phyloP scores from a whole-genome alignment of 2,888 invertebrate species.

The Hermaeophaga mercurialis region DNA sequence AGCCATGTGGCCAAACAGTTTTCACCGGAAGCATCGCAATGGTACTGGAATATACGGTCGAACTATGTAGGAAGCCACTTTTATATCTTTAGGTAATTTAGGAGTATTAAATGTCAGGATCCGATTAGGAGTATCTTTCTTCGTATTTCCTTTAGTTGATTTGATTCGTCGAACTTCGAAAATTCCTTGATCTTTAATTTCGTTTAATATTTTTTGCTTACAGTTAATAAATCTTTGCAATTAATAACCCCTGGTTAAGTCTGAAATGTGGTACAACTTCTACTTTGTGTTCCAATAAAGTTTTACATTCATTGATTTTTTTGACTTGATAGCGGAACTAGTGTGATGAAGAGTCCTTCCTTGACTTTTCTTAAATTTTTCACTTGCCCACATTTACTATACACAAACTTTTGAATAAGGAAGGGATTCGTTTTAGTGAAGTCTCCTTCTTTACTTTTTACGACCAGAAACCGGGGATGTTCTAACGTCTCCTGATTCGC shows the following conservation, averaged over 20 bases:
- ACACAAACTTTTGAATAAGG: background rate
- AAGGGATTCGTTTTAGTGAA: slow-evolving; percentile 9
- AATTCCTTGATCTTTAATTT: slow-evolving; percentile 7
- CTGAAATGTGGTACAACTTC: background rate
- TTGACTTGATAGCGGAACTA: background rate
- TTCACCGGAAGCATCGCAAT: slow-evolving; percentile 32
- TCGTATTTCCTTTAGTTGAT: slow-evolving; percentile 12
- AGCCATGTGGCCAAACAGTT: slow-evolving; percentile 28
- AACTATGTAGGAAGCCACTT: slow-evolving; percentile 30
- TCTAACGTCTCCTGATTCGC: slow-evolving; percentile 3
- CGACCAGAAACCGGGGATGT: slow-evolving; percentile 6
- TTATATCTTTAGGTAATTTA: slow-evolving; percentile 25
- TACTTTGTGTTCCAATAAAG: background rate
- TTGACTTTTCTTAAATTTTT: slow-evolving; percentile 1
- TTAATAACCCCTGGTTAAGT: slow-evolving; percentile 9
- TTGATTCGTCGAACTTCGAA: slow-evolving; percentile 6
- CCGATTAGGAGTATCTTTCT: slow-evolving; percentile 24
- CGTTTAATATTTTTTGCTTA: slow-evolving; percentile 6
- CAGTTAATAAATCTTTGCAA: slow-evolving; percentile 1
- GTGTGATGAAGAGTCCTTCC: slow-evolving; percentile 8
- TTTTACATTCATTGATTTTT: background rate
- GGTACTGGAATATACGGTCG: slow-evolving; percentile 35
- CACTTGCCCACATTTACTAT: background rate
- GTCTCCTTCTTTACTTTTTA: slow-evolving; percentile 6
- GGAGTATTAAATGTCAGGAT: slow-evolving; percentile 37